Percentiles rank a stretch among this genome's conserved stretches.
These are phyloP conservation scores for Hirtodrosophila confusa DNA, from an alignment of 2,888 invertebrate genomes.

Conservation along the genomic window DNA sequence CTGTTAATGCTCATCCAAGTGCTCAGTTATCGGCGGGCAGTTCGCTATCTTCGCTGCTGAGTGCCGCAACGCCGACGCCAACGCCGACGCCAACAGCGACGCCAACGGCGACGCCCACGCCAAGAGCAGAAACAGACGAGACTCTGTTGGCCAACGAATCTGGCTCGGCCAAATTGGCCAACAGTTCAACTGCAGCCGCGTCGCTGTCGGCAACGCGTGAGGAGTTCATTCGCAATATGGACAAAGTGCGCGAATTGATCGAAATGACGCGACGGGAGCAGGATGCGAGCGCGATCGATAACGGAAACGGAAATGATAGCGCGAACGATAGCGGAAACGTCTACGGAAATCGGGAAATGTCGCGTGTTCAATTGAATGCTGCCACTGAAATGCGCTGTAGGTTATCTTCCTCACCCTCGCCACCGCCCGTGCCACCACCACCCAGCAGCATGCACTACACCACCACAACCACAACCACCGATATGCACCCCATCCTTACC, in stretches of 20 bases:
- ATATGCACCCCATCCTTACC: constrained; percentile 14
- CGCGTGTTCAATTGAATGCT: constrained; percentile 8
- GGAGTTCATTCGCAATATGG: constrained; percentile 77
- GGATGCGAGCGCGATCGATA: constrained; percentile 11
- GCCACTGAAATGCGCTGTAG: constrained; percentile 32
- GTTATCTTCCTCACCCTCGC: constrained; percentile 50
- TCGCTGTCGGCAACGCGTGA: constrained; percentile 74
- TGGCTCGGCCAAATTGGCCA: constrained; percentile 49
- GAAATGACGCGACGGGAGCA: constrained; percentile 71
- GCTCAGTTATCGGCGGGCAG: constrained; percentile 35
- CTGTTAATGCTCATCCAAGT: constrained; percentile 67
- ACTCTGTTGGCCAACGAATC: constrained; percentile 38
- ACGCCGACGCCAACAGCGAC: constrained; percentile 20
- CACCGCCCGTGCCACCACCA: constrained; percentile 67
- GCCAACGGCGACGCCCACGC: constrained; percentile 43
- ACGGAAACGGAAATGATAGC: constrained; percentile 4
- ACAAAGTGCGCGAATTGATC: constrained; percentile 82
- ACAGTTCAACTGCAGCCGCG: constrained; percentile 65
- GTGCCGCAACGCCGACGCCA: constrained; percentile 45
- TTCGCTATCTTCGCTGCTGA: constrained; percentile 49
- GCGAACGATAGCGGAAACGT: constrained; percentile 1
- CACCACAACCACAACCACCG: constrained; percentile 14
- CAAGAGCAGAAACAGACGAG: constrained; percentile 10
- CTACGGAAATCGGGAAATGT: not conserved
- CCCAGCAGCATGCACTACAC: constrained; percentile 41